Base-by-base conservation (phyloP, 1,140 invertebrate species). In the Drosophila kepulauana region DNA sequence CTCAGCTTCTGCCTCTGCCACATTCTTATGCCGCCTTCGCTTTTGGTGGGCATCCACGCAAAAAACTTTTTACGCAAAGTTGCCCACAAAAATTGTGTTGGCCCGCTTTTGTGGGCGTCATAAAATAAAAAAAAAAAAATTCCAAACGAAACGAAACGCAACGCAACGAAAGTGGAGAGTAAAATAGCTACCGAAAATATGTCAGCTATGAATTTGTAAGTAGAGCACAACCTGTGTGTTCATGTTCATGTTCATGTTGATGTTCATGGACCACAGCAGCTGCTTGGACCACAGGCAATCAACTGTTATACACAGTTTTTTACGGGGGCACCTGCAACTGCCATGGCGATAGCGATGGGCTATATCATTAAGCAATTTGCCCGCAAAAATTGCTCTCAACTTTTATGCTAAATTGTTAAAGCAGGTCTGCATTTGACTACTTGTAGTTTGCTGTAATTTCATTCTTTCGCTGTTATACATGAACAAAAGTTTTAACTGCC, bases 51-150 rank as follows among this genome's bases (percentile, higher is more conserved):
- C 38, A 52, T 15, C n/a, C 61, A 64, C 35, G 63, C 49, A 56
- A 46, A 65, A 75, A 75, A 59, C 59, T 71, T 71, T 51, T 58
- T 58, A 71, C 65, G 33, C 61, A 72, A 71, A 65, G 59, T 75
- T 75, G 49, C 43, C 65, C 65, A 62, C 72, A 75, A 62, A 69
- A 61, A 52, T 59, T 59, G 43, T 38, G 57, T 64, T 71, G 25
- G 51, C 28, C 51, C 49, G 49, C 49, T 64, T 56, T 71, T 48
- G 62, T 65, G 30, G 41, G 69, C 69, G 15, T 57, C 66, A 69
- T 75, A 70, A 75, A 75, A 66, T 1, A 6, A 54, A 35, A 38
- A 33, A 56, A n/a, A 28, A 52, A 52, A 52, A 46, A 25, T 25
- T 25, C 20, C 20, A 25, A 20, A 20, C 16, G 16, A 20, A 20